Evolutionary conservation across 2,888 invertebrate species (phyloP), one percentile per base, ranked within the genome.

Genomic region (Amphipyra tragopoginis): DNA sequence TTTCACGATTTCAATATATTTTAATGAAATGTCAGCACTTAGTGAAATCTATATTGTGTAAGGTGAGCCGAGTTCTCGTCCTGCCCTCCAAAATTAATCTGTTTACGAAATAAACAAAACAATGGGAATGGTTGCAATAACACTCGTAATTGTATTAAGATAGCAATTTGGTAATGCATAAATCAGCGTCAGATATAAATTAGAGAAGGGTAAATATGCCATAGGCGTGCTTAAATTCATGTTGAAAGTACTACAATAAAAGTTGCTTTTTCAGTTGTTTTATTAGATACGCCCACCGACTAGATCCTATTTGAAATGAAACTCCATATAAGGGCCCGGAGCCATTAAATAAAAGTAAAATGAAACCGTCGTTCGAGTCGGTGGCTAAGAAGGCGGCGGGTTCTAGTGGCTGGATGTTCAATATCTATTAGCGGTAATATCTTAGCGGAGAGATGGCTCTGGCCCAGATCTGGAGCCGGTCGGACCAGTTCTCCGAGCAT

Each of bases 1-100:
- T 90, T 94, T 93, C 94, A 93, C 94, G 94, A 94, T 93, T 94
- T 90, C 93, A 93, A 94, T 94, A 92, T 90, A 90, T 90, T 91
- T 90, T 91, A 93, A 93, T 93, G 89, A 93, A 94, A 94, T 93
- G 93, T 92, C 93, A 91, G 93, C 89, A 91, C 90, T 91, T 89
- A 88, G 86, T 90, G 91, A 89, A 91, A 91, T 89, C 85, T 86
- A 86, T 86, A 87, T 93, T 92, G 89, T 88, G 91, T 82, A 93
- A 93, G 81, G 66, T 77, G 73, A 84, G 66, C 79, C 79, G 76
- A 78, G 78, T 29, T 82, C 80, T 81, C 77, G 81, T 81, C 84
- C 81, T 83, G 81, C 82, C 80, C 77, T 80, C 70, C 58, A 77
- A 78, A 77, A 76, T 77, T 79, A 82, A 84, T 82, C 75, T 70